These are phyloP conservation scores for Caenorhabditis remanei DNA, from an alignment of 1,140 invertebrate species.

Conservation along the genomic window DNA sequence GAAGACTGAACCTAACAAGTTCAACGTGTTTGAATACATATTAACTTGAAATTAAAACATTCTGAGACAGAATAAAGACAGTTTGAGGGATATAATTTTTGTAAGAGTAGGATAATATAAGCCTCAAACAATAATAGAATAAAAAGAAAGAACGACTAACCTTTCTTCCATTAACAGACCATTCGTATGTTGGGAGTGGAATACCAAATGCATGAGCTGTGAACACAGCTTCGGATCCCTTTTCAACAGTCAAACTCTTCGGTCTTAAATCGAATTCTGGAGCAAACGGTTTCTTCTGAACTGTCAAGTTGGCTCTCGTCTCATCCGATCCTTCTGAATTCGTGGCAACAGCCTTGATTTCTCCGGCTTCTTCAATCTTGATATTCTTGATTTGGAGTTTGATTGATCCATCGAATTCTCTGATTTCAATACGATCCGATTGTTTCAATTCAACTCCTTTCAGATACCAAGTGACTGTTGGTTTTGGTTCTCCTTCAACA, in stretches of 20 bases:
- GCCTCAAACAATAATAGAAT: conserved; percentile 37
- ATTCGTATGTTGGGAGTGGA: conserved; percentile 70
- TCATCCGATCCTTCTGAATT: conserved; percentile 72
- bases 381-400: conserved; percentile 74
- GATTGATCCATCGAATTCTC: conserved; percentile 75
- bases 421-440: conserved; percentile 69
- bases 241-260: conserved; percentile 68
- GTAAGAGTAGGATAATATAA: background rate
- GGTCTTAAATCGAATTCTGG: conserved; percentile 71
- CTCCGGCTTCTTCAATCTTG: conserved; percentile 70
- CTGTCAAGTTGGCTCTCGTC: conserved; percentile 56
- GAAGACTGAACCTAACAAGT: background rate
- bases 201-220: conserved; percentile 71
- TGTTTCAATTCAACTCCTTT: conserved; percentile 72
- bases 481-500: conserved; percentile 74
- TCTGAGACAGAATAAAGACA: background rate
- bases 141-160: conserved; percentile 19
- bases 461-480: conserved; percentile 72
- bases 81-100: background rate
- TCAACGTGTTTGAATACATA: too few relatives aligned
- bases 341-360: conserved; percentile 68
- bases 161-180: conserved; percentile 71
- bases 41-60: too few relatives aligned
- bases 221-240: conserved; percentile 72
- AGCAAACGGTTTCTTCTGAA: conserved; percentile 67